phyloP scores from a whole-genome alignment of 2,797 vertebrate genomes.

The Phoebastria nigripes region DNA sequence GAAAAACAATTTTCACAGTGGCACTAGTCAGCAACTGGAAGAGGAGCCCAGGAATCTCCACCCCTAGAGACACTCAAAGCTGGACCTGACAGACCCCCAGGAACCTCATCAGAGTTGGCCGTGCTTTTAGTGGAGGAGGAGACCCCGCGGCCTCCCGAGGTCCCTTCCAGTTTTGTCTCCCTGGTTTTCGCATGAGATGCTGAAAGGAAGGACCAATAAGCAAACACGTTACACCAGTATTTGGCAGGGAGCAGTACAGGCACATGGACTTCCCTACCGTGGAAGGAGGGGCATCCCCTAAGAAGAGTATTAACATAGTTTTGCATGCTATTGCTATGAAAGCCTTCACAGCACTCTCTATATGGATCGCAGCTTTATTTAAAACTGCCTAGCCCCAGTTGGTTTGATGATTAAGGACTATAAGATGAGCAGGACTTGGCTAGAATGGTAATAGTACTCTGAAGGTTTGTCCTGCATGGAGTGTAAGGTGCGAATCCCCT shows the following conservation, averaged over 20 bases:
- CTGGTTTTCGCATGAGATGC: neutral
- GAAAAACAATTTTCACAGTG: neutral
- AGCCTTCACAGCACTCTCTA: neutral
- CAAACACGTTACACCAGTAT: neutral
- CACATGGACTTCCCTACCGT: fast-evolving
- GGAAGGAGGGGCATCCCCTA: neutral
- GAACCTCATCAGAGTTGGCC: neutral
- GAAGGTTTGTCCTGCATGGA: neutral
- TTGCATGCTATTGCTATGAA: neutral
- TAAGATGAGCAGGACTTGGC: neutral
- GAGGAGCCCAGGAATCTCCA: neutral
- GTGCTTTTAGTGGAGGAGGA: neutral
- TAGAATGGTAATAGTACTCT: neutral
- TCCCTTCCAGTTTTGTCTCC: neutral
- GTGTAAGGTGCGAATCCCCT: neutral
- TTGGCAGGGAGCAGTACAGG: neutral
- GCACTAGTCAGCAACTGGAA: neutral
- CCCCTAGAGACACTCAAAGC: neutral
- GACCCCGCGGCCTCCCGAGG: neutral
- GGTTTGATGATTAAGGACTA: neutral
- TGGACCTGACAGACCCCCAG: neutral
- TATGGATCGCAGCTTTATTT: neutral
- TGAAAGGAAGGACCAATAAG: neutral
- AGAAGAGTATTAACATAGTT: neutral
- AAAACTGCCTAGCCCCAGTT: neutral